A percentile compares a stretch with the other conserved stretches of the same genome.
phyloP scores from a whole-genome alignment of 2,797 vertebrate genomes.

The Smutsia gigantea region DNA sequence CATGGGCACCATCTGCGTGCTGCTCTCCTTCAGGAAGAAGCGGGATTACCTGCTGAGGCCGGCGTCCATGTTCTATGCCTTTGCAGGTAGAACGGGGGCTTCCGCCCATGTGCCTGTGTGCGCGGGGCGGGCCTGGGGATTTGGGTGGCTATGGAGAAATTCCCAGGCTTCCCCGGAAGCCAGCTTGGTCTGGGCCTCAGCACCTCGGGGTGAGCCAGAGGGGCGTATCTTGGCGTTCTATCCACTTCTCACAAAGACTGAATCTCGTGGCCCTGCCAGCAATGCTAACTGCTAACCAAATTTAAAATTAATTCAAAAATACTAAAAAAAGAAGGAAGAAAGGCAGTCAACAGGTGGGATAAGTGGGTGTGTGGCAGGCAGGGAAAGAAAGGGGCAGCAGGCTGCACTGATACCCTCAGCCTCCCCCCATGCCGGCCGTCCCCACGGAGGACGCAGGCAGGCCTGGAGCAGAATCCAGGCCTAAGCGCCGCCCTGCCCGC shows the following conservation, averaged over 20 bases:
- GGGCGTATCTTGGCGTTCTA: neutral
- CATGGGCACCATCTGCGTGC: conserved; percentile 91
- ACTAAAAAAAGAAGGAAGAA: neutral
- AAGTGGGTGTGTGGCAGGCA: neutral
- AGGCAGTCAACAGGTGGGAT: neutral
- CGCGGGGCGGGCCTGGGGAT: neutral
- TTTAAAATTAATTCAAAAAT: neutral
- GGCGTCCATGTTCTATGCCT: conserved; percentile 96
- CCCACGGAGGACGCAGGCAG: no score
- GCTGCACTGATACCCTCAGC: no score
- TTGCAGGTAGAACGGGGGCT: conserved; percentile 89
- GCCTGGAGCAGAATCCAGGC: no score
- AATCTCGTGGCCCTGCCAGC: neutral
- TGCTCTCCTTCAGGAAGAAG: conserved; percentile 93
- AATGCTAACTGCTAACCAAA: neutral
- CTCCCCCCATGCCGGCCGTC: no score
- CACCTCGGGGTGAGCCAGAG: fast-evolving
- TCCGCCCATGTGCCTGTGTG: fast-evolving
- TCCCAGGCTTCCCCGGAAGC: neutral
- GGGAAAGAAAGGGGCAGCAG: no score
- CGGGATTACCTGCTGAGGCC: conserved; percentile 96
- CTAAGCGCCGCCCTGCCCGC: conserved; percentile 53
- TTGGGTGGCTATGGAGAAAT: neutral
- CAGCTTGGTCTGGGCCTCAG: fast-evolving
- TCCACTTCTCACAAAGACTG: neutral